Conservation (phyloP, 2,113 vertebrate genomes). For the Eolophus roseicapilla region DNA sequence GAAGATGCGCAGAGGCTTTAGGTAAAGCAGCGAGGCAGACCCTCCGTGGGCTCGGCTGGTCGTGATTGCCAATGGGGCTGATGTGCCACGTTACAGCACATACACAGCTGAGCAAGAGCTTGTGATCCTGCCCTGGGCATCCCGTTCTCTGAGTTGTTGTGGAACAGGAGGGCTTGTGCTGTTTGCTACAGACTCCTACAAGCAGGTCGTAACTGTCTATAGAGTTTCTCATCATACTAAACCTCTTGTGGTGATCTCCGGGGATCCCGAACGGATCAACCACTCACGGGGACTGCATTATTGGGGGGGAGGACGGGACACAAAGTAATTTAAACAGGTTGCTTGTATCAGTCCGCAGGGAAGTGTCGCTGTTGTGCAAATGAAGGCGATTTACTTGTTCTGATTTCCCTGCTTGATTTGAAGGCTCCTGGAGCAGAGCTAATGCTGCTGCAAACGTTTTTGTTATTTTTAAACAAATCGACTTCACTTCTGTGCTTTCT, state of each 20-base stretch:
- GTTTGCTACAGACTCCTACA: accelerated
- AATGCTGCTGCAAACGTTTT: neutral
- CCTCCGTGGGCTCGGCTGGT: neutral
- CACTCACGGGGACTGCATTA: neutral
- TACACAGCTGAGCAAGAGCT: accelerated
- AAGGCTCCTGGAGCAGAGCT: neutral
- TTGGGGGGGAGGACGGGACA: neutral
- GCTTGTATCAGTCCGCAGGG: neutral
- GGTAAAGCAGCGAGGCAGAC: neutral
- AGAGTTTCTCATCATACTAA: accelerated
- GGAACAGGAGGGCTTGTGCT: neutral
- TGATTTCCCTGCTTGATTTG: constrained; percentile 37
- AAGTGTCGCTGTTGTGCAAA: neutral
- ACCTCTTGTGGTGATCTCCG: neutral
- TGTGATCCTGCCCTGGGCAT: neutral
- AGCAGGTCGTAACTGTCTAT: too few species aligned
- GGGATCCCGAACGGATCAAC: neutral
- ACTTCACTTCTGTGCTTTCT: constrained; percentile 22
- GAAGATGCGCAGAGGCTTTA: neutral
- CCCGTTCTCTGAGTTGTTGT: neutral
- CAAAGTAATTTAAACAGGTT: neutral
- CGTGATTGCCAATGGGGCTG: neutral
- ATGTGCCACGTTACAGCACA: neutral
- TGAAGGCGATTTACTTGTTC: constrained; percentile 12
- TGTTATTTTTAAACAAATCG: constrained; percentile 29